A percentile compares a stretch with the other conserved stretches of the same genome.
These are phyloP conservation scores for Papilio protenor DNA, from an alignment of 2,888 invertebrate species.

Conservation along the genomic window DNA sequence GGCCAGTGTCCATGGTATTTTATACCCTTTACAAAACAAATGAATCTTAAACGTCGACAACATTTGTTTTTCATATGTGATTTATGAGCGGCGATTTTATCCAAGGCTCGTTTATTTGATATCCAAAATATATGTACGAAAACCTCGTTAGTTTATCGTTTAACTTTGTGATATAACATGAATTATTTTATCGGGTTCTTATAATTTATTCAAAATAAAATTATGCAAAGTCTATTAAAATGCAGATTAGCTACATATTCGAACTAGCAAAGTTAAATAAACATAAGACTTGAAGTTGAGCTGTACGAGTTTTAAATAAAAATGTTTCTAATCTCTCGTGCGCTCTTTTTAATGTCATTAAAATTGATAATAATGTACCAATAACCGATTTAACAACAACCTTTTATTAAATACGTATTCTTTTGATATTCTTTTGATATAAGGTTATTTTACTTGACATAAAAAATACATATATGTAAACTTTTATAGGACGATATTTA, in stretches of 20 bases:
- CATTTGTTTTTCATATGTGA: not conserved
- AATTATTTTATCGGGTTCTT: not conserved
- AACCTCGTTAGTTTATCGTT: constrained; percentile 9
- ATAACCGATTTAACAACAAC: not conserved
- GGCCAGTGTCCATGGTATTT: constrained; percentile 58
- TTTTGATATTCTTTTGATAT: not conserved
- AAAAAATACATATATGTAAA: not conserved
- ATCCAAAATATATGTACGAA: constrained; percentile 3
- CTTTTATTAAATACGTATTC: not conserved
- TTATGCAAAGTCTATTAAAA: constrained; percentile 6
- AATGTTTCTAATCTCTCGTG: not conserved
- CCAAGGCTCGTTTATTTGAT: not conserved
- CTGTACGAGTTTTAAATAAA: not conserved
- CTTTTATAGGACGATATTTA: constrained; percentile 2
- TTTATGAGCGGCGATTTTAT: not conserved
- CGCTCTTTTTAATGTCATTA: not conserved
- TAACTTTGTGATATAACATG: constrained; percentile 22
- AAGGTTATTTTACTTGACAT: not conserved
- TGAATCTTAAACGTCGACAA: not conserved
- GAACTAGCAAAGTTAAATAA: not conserved
- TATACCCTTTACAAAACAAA: constrained; percentile 51
- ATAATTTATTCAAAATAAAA: constrained; percentile 1
- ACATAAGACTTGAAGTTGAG: not conserved
- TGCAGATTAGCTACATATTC: constrained; percentile 6
- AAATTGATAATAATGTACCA: not conserved